Conservation (phyloP, 1,140 invertebrate species). For the Cepaea nemoralis region DNA sequence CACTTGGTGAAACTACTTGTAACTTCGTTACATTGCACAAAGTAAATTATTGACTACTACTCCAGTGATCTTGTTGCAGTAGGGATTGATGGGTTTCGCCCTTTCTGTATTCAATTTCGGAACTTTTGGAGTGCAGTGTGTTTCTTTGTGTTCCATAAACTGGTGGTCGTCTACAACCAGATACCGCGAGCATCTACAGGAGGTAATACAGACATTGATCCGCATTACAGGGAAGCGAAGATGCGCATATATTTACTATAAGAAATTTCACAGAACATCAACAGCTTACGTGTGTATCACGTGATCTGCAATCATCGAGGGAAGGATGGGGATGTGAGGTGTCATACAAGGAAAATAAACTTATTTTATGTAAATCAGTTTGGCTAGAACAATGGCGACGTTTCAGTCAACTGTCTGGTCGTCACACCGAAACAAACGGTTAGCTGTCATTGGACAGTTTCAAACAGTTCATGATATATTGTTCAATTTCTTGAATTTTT, state of each 20-base stretch:
- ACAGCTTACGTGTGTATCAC: not conserved
- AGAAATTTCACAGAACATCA: not conserved
- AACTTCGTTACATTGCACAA: no score
- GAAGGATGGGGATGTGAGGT: constrained; percentile 4
- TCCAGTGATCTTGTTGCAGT: no score
- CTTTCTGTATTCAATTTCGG: no score
- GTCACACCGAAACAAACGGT: no score
- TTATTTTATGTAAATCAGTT: not conserved
- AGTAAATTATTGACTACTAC: no score
- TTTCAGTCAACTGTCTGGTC: not conserved
- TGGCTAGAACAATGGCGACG: not conserved
- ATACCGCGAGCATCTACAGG: no score
- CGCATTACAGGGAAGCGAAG: not conserved
- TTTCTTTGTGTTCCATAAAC: no score
- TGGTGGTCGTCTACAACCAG: no score
- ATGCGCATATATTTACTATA: not conserved
- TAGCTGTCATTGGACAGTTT: no score
- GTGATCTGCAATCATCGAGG: not conserved
- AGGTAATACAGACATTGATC: not conserved
- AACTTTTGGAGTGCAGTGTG: not conserved
- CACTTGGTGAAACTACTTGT: no score
- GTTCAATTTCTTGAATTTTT: not conserved
- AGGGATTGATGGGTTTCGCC: no score
- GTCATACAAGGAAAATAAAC: not conserved
- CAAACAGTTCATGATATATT: not conserved